Conservation (phyloP, 2,888 invertebrate genomes). For the Chrysomela aeneicollis region DNA sequence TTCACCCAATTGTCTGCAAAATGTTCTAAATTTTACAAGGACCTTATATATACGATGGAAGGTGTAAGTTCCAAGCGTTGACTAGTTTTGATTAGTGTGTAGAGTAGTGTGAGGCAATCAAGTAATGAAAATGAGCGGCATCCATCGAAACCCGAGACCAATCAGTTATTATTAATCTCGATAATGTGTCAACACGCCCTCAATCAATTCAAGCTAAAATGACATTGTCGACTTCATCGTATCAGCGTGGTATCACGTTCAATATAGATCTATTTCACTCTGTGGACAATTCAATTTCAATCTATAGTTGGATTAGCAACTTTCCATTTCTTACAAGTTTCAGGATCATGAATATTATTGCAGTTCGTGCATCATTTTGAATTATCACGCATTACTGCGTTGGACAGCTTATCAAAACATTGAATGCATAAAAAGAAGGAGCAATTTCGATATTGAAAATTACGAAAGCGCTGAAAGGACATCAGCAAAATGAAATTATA, state of each 20-base stretch:
- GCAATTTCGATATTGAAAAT: too few species aligned
- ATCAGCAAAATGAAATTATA: too few species aligned
- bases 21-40: too few species aligned
- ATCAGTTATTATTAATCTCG: conserved; percentile 58
- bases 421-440: too few species aligned
- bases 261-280: conserved; percentile 22
- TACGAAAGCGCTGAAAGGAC: too few species aligned
- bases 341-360: too few species aligned
- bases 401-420: too few species aligned
- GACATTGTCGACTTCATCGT: conserved; percentile 52
- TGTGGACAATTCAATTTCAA: neutral
- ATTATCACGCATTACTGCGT: too few species aligned
- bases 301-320: neutral
- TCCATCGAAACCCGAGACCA: conserved; percentile 58
- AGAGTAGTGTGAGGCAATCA: conserved; percentile 50
- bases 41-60: too few species aligned
- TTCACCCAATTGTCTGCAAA: too few species aligned
- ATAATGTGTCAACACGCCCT: conserved; percentile 52
- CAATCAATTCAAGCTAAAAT: conserved; percentile 37
- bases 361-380: too few species aligned
- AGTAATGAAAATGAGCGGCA: conserved; percentile 51
- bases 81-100: conserved; percentile 3
- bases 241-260: conserved; percentile 49
- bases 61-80: neutral
- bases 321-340: neutral